Percentiles rank a stretch among this genome's conserved stretches.
Evolutionary conservation across 2,797 vertebrate genomes (phyloP).

Genomic region (Halcyon smyrnensis): DNA sequence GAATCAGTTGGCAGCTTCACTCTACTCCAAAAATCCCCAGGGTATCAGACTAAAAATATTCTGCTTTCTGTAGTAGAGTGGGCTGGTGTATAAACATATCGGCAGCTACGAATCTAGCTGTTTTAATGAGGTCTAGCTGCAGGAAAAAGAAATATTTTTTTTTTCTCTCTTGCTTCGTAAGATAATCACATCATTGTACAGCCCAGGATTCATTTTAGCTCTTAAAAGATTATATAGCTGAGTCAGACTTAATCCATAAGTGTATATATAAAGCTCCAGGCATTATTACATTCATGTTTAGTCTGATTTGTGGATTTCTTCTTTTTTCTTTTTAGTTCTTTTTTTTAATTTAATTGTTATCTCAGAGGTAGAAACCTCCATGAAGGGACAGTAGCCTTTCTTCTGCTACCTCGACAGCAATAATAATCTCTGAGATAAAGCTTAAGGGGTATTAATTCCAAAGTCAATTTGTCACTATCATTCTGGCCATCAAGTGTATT

Average conservation of each 20-base stretch:
- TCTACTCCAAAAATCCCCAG: background rate
- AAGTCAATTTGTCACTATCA: background rate
- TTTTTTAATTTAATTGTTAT: background rate
- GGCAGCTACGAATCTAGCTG: background rate
- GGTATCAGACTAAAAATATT: background rate
- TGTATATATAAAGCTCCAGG: background rate
- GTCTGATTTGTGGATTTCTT: background rate
- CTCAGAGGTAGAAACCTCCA: conserved; percentile 22
- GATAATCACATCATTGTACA: conserved; percentile 19
- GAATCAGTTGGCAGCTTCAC: background rate
- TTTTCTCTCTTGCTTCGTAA: background rate
- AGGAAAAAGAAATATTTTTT: background rate
- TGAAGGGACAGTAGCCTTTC: background rate
- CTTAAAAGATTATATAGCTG: conserved; percentile 66
- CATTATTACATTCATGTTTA: conserved; percentile 1
- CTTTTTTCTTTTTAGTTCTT: background rate
- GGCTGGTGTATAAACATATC: background rate
- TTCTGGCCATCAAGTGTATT: fast-evolving
- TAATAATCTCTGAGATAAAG: conserved; percentile 16
- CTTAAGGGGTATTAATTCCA: background rate
- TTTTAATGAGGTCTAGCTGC: background rate
- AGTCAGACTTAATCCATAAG: conserved; percentile 58
- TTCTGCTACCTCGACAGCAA: conserved; percentile 28
- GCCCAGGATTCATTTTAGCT: conserved; percentile 34
- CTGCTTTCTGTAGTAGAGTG: background rate